Conservation (phyloP, 2,888 invertebrate species). For the Lepidonotus clava region DNA sequence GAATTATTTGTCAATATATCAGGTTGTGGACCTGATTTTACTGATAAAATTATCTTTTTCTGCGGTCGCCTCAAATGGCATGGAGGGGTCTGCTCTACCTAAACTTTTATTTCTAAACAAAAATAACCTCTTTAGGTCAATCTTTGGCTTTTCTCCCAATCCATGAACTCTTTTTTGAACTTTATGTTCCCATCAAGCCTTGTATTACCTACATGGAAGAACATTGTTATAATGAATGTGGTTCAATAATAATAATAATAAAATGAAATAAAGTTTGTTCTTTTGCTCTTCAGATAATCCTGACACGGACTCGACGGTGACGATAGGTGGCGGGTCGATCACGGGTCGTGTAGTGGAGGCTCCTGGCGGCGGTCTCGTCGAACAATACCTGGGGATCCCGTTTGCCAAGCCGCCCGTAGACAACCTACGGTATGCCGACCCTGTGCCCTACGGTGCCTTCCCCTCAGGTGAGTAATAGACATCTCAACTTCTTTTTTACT, state of each 20-base stretch:
- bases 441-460: constrained; percentile 62
- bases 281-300: background rate
- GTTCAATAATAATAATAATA: background rate
- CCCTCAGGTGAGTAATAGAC: constrained; percentile 59
- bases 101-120: too few relatives aligned
- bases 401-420: constrained; percentile 84
- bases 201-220: too few relatives aligned
- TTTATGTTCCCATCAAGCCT: too few relatives aligned
- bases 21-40: too few relatives aligned
- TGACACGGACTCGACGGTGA: constrained; percentile 46
- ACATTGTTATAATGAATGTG: background rate
- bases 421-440: constrained; percentile 65
- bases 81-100: too few relatives aligned
- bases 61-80: too few relatives aligned
- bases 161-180: too few relatives aligned
- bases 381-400: constrained; percentile 69
- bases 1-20: too few relatives aligned
- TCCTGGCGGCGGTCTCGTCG: constrained; percentile 62
- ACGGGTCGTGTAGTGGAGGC: constrained; percentile 58
- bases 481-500: too few relatives aligned
- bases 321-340: constrained; percentile 59
- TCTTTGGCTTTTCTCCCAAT: too few relatives aligned
- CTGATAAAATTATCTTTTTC: too few relatives aligned
- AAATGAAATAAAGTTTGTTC: background rate
- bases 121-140: too few relatives aligned